Evolutionary conservation across 2,113 vertebrate species (phyloP).

Genomic region (Notiomystis cincta): DNA sequence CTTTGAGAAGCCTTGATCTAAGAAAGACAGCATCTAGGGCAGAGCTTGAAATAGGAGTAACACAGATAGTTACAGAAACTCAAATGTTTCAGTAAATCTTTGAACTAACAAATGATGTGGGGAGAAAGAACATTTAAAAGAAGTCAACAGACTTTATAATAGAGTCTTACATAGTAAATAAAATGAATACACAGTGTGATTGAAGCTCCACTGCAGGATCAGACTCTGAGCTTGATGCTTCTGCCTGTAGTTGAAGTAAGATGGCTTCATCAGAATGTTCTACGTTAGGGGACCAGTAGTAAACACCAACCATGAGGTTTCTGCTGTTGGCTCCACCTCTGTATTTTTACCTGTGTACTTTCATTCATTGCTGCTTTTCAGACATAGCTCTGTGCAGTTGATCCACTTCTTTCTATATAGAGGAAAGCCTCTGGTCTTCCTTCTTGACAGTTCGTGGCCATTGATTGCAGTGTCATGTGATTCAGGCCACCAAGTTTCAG

Average conservation of each 20-base stretch:
- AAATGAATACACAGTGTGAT: neutral
- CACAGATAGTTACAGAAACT: neutral
- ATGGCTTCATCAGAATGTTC: neutral
- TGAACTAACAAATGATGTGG: neutral
- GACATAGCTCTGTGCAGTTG: neutral
- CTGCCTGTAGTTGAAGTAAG: neutral
- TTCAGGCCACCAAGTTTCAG: neutral
- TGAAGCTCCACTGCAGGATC: neutral
- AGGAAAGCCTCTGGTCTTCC: fast-evolving
- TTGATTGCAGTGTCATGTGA: neutral
- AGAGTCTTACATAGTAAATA: neutral
- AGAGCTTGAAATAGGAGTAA: neutral
- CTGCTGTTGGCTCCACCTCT: neutral
- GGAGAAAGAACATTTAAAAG: neutral
- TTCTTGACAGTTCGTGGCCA: neutral
- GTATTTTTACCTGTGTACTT: neutral
- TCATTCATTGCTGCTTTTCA: neutral
- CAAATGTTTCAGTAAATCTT: neutral
- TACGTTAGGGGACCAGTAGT: neutral
- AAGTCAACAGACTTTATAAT: neutral
- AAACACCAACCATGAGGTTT: neutral
- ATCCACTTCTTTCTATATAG: neutral
- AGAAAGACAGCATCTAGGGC: neutral
- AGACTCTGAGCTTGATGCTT: neutral
- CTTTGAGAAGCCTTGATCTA: neutral